Evolutionary conservation across 2,888 invertebrate species (phyloP), one percentile per base, ranked within the genome.

Genomic region (Caenorhabditis plicata): DNA sequence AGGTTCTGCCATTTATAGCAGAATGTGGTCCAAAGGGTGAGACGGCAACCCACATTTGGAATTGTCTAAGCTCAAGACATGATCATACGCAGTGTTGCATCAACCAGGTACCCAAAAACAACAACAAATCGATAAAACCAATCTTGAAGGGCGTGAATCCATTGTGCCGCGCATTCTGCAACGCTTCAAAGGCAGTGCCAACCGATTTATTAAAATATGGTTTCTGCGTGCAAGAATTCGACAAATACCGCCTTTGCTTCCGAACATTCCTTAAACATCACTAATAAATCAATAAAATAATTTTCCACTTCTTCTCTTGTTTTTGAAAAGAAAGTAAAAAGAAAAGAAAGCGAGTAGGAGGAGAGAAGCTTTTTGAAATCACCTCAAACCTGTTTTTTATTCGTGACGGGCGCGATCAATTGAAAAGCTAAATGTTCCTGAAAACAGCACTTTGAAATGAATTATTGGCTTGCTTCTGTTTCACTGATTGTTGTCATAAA

Each of bases 1-100:
- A 72, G 72, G 55, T 73, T 8, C 38, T 68, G 8, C 65, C 70
- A 15, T 75, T 75, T 46, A 62, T 75, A 15, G 68, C 73, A 8
- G 62, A 64, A 33, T 75, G 75, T 50, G 55, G 60, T 1, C 57
- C 69, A 9, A 55, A 60, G 15, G 75, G 75, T 13, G 56, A 53
- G 19, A 75, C 75, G 4, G 62, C 71, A 13, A 44, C 48, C 8
- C 62, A 64, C 33, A 63, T 75, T 46, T 75, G 75, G 75, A 64
- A 70, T 41, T 75, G 75, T 50, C 70, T 71, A 13, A 69, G 73
- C 33, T 71, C 72, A 15, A 68, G 66, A 36, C 53, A 55, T 45
- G 73, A 75, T 52, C 75, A 75, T 38, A 60, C 64, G 4, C 49
- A 53, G 5, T 75, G 75, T 22, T 75, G 75, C 46, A 60, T 53